Evolutionary conservation across 1,140 invertebrate species (phyloP), one percentile per base, ranked within the genome.

Genomic region (Aphaenogaster rudis): DNA sequence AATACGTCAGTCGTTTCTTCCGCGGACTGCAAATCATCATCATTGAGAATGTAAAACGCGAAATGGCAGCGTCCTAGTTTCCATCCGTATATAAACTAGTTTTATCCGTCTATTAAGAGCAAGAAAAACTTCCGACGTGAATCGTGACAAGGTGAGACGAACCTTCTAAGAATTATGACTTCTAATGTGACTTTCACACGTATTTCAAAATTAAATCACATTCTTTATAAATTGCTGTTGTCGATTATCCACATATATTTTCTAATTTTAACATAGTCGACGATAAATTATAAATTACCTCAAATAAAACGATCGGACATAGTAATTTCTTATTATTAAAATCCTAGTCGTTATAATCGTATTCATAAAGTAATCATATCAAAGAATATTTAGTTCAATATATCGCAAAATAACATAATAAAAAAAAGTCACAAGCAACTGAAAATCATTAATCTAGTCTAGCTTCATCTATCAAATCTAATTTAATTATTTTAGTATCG

Each of bases 1-100:
- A 77, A 82, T 84, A 48, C 42, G 28, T 74, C 39, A 84, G 42
- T 57, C 33, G 54, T 50, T 61, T 50, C 80, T 74, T 84, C 15
- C 78, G 77, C 57, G 57, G 33, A 39, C 77, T 86, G 77, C 88
- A 50, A 87, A 90, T 89, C 88, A 87, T 89, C 76, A 57, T 88
- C 57, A 54, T 39, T 48, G 78, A 88, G 88, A 69, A 76, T 87
- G 66, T 84, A 88, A 88, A 76, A 52, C 71, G 84, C 39, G 42
- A 76, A 59, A 54, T 59, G 36, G 76, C 21, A 28, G n/a, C 36
- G 45, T 50, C 71, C 88, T 48, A 87, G 84, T 90, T 87, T 90
- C 72, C 84, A n/a, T 74, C 66, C 11, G 69, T 39, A 74, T 21
- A 48, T 39, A 76, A 84, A 84, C 80, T 76, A 84, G 80, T 84